Evolutionary conservation across 1,140 invertebrate species (phyloP).

Genomic region (Eubasilissa regina): DNA sequence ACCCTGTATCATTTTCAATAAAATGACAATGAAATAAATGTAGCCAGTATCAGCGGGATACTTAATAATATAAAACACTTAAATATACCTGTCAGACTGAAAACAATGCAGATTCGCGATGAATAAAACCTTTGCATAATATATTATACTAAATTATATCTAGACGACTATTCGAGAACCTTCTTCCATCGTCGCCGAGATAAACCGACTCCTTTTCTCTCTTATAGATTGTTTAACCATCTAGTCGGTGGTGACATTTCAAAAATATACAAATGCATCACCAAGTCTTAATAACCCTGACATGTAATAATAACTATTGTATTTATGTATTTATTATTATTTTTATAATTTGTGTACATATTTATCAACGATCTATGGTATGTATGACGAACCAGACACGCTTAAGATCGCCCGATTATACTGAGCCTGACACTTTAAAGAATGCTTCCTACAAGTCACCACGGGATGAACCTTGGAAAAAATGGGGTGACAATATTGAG

Average conservation of each 20-base stretch:
- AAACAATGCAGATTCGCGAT: conserved; percentile 39
- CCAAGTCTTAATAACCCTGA: background rate
- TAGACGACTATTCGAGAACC: conserved; percentile 8
- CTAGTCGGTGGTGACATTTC: background rate
- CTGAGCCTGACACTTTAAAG: no score
- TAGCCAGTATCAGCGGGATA: conserved; percentile 25
- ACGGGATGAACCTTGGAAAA: no score
- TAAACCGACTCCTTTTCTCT: conserved; percentile 7
- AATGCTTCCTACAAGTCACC: no score
- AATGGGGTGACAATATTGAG: no score
- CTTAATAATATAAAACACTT: conserved; percentile 30
- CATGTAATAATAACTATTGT: no score
- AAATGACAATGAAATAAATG: conserved; percentile 25
- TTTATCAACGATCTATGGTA: no score
- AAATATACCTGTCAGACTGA: conserved; percentile 6
- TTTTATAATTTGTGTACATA: no score
- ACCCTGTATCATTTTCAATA: conserved; percentile 9
- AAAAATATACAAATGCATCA: no score
- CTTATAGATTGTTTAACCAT: conserved; percentile 27
- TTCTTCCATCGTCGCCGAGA: conserved; percentile 24
- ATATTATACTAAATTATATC: conserved; percentile 11
- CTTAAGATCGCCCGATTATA: no score
- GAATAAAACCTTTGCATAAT: conserved; percentile 32
- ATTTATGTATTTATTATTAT: no score
- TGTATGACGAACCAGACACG: no score